Conservation (phyloP, 2,113 vertebrate species). For the Aythya baeri region DNA sequence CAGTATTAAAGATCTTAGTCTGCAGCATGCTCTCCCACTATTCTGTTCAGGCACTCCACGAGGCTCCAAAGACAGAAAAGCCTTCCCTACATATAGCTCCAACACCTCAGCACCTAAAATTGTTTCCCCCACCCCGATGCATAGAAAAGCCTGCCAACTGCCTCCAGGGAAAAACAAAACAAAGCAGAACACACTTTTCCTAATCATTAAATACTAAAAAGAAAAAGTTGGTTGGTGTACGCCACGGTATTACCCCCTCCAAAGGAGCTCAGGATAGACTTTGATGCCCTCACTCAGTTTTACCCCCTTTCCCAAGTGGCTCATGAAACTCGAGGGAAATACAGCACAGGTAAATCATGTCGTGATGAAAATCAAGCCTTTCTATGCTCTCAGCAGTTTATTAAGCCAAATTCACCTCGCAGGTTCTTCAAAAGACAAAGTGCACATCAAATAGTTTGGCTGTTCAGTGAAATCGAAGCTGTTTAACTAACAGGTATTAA, state of each 20-base stretch:
- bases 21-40: not conserved
- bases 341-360: accelerated
- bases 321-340: not conserved
- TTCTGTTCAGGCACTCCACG: too few relatives aligned
- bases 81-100: not conserved
- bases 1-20: not conserved
- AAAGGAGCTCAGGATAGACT: not conserved
- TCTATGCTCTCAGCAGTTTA: not conserved
- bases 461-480: not conserved
- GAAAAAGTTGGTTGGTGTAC: too few relatives aligned
- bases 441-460: not conserved
- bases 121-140: not conserved
- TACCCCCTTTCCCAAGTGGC: not conserved
- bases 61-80: not conserved
- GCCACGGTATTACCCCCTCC: too few relatives aligned
- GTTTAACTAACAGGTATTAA: not conserved
- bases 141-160: not conserved
- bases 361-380: not conserved
- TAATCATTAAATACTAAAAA: not conserved
- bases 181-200: not conserved
- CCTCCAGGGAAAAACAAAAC: too few relatives aligned
- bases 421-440: not conserved
- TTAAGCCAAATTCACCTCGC: not conserved
- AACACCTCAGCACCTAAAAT: not conserved
- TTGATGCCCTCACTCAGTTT: too few relatives aligned